Conservation (phyloP, 1,140 invertebrate species). For the Drosophila tsacasi region DNA sequence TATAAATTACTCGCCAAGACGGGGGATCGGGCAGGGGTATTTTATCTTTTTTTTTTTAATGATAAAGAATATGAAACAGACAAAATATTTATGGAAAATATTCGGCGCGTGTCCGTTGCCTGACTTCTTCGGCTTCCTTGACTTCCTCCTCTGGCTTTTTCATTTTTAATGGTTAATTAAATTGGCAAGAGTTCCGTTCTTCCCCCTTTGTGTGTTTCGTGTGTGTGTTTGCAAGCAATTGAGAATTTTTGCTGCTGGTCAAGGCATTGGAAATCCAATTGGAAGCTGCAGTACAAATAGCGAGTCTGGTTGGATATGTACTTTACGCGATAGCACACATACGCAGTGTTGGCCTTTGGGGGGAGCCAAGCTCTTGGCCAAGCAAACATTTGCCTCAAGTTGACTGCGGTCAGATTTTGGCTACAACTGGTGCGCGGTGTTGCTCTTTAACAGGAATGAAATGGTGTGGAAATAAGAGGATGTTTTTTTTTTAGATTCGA, state of each 20-base stretch:
- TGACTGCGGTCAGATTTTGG: conserved; percentile 58
- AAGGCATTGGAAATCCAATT: conserved; percentile 75
- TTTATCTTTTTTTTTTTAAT: conserved; percentile 26
- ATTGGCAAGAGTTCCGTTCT: conserved; percentile 46
- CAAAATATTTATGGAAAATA: conserved; percentile 68
- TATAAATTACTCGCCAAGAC: conserved; percentile 50
- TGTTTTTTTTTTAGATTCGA: not conserved
- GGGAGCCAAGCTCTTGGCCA: conserved; percentile 22
- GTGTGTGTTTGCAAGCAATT: conserved; percentile 40
- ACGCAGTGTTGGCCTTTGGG: conserved; percentile 14
- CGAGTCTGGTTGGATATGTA: conserved; percentile 13
- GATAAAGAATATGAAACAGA: conserved; percentile 31
- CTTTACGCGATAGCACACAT: conserved; percentile 23
- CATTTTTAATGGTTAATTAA: conserved; percentile 77
- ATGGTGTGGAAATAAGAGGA: not conserved
- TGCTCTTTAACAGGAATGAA: conserved; percentile 20
- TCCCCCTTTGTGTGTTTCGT: not conserved
- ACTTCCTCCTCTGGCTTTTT: conserved; percentile 8
- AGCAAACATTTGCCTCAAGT: conserved; percentile 70
- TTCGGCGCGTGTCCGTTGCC: conserved; percentile 51
- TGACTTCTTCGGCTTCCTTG: conserved; percentile 4
- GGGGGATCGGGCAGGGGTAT: not conserved
- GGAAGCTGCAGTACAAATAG: conserved; percentile 45
- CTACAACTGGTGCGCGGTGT: conserved; percentile 4
- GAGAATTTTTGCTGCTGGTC: conserved; percentile 57